Base-by-base conservation (phyloP, 2,888 invertebrate species). In the Phragmatobia fuliginosa region DNA sequence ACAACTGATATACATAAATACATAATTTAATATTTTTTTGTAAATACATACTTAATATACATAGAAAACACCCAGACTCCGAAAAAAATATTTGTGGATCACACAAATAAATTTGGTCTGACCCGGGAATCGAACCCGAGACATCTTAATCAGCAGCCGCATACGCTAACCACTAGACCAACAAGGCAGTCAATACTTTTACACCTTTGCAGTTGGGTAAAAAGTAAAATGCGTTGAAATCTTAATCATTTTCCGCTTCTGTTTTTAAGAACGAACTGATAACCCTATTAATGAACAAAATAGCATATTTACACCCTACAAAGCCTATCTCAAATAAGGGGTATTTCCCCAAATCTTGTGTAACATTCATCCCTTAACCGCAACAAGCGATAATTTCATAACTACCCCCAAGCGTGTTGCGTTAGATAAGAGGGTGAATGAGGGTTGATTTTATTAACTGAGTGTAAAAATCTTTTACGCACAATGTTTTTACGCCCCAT, bases 351-450 rank as follows among this genome's bases (percentile, higher is more conserved):
- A 67, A 76, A 79, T 79, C 71, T 52, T 60, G 65, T 71, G 58
- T 21, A 62, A 62, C 70, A 70, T 58, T 58, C 59, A 67, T 72
- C 69, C 72, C 52, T 49, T 18, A 16, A 31, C 78, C 80, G 63
- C 74, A 74, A 65, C 36, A 64, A 59, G 64, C 62, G 68, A 77
- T 81, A 78, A 82, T 77, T 76, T 74, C 77, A 80, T 80, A 80
- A 80, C 64, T 65, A 60, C 72, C 58, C 77, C 69, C 75, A 21
- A 21, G 75, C 58, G 65, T 71, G 75, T 60, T 2, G 28, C 41
- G 60, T 61, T n/a, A 79, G 80, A 79, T 79, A 79, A 79, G 66
- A 49, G 62, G 65, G 64, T 45, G 33, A 64, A 8, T 0, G 1
- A 33, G 63, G 77, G 79, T 68, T 63, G 10, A 62, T 28, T 72